These are phyloP conservation scores for Ceyx cyanopectus DNA, from an alignment of 2,113 vertebrate genomes.

Conservation along the genomic window DNA sequence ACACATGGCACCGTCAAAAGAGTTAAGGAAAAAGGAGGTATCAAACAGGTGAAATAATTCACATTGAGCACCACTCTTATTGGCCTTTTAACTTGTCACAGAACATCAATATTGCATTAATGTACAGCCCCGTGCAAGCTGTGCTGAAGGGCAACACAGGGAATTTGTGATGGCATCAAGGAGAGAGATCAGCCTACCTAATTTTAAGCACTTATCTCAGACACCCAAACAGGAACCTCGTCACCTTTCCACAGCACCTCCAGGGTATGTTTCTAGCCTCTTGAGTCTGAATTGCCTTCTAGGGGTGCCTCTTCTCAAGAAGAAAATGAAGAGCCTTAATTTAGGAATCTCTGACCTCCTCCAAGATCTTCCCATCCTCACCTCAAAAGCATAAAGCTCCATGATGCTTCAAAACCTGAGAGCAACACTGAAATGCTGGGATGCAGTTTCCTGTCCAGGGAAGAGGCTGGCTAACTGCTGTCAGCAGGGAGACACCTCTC, in stretches of 20 bases:
- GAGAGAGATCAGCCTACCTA: not conserved
- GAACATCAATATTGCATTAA: slow-evolving; percentile 16
- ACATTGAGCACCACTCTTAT: not conserved
- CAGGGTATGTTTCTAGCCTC: not conserved
- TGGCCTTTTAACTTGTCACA: not conserved
- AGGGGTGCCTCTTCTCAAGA: not conserved
- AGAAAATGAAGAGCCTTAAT: not conserved
- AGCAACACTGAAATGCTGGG: not conserved
- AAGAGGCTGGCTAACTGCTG: not conserved
- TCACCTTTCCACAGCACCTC: not conserved
- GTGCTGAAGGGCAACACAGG: not conserved
- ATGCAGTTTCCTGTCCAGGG: not conserved
- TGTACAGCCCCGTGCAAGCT: not conserved
- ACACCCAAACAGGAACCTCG: not conserved
- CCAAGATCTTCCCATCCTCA: not conserved
- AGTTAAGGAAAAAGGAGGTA: slow-evolving; percentile 4
- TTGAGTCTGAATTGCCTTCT: slow-evolving; percentile 15
- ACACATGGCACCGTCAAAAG: not conserved
- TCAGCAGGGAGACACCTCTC: fast-evolving
- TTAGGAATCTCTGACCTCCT: not conserved
- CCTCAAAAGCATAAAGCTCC: not conserved
- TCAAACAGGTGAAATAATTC: slow-evolving; percentile 20
- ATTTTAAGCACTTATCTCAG: not conserved
- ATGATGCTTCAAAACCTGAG: not conserved
- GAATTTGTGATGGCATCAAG: not conserved